phyloP scores from a whole-genome alignment of 2,113 vertebrate species.

The Camelus dromedarius region DNA sequence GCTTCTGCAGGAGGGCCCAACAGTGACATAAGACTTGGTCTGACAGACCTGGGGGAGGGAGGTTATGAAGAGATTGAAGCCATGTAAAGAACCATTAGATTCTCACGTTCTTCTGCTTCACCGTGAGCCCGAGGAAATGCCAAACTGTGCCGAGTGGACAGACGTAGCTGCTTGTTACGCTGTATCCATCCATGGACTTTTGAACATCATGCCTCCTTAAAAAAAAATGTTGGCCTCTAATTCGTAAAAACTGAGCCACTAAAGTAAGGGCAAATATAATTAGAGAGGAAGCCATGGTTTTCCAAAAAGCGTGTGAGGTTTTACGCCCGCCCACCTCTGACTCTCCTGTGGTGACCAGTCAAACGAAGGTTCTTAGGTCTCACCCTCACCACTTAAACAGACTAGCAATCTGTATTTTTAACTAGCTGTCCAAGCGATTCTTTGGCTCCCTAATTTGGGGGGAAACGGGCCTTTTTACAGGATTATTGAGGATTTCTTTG shows the following conservation, averaged over 20 bases:
- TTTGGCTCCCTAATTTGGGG: not conserved
- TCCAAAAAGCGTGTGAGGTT: not conserved
- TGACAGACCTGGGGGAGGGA: accelerated
- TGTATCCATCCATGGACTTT: not conserved
- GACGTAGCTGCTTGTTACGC: not conserved
- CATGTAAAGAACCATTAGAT: not conserved
- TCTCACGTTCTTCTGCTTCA: not conserved
- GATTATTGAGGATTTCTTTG: slow-evolving; percentile 47
- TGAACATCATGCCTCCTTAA: not conserved
- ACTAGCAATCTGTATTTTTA: not conserved
- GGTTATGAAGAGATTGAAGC: not conserved
- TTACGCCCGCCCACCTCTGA: not conserved
- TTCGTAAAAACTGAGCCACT: slow-evolving; percentile 11
- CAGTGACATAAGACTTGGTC: not conserved
- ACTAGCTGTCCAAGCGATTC: not conserved
- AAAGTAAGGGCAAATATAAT: not conserved
- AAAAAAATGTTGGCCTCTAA: not conserved
- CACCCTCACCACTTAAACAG: not conserved
- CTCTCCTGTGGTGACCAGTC: not conserved
- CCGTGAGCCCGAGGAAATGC: not conserved
- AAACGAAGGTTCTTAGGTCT: not conserved
- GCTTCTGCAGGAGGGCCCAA: not conserved
- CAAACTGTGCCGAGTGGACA: not conserved
- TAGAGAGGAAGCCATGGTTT: not conserved
- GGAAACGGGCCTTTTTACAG: not conserved